phyloP scores from a whole-genome alignment of 1,140 invertebrate species.

The Drosophila kurseongensis region DNA sequence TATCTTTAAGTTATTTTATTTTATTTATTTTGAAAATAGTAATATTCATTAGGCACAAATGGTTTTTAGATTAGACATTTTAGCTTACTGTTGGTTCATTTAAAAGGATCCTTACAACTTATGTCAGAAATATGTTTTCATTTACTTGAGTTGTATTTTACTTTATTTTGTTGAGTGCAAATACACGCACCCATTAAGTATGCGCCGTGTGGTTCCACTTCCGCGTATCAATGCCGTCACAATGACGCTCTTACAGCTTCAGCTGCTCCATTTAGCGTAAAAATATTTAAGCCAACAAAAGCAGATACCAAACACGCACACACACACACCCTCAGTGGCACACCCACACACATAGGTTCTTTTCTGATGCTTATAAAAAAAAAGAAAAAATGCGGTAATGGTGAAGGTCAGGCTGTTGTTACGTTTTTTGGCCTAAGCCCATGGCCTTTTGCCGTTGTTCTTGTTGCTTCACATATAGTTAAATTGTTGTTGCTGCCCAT shows the following conservation, averaged over 20 bases:
- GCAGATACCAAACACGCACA: slow-evolving; percentile 28
- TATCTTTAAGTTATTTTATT: too few relatives aligned
- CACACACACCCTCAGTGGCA: slow-evolving; percentile 33
- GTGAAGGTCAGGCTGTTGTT: slow-evolving; percentile 77
- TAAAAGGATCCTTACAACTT: too few relatives aligned
- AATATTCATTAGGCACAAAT: too few relatives aligned
- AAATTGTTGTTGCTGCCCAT: slow-evolving; percentile 25
- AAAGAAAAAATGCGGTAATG: slow-evolving; percentile 65
- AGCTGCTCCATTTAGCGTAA: slow-evolving; percentile 66
- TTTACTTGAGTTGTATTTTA: too few relatives aligned
- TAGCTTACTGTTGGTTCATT: too few relatives aligned
- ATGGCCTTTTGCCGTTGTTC: slow-evolving; percentile 43
- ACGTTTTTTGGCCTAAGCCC: slow-evolving; percentile 71
- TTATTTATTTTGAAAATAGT: too few relatives aligned
- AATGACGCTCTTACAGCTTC: slow-evolving; percentile 45
- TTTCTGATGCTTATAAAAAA: slow-evolving; percentile 30
- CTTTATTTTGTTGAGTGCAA: background rate
- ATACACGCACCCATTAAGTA: slow-evolving; percentile 49
- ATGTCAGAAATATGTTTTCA: too few relatives aligned
- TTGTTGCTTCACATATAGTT: slow-evolving; percentile 28
- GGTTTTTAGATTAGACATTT: too few relatives aligned
- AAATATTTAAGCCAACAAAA: slow-evolving; percentile 76
- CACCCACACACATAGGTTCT: slow-evolving; percentile 26
- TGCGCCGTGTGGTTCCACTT: slow-evolving; percentile 65
- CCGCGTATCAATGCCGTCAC: slow-evolving; percentile 64